Base-by-base conservation (phyloP, 2,888 invertebrate genomes). In the Abrostola triplasia region DNA sequence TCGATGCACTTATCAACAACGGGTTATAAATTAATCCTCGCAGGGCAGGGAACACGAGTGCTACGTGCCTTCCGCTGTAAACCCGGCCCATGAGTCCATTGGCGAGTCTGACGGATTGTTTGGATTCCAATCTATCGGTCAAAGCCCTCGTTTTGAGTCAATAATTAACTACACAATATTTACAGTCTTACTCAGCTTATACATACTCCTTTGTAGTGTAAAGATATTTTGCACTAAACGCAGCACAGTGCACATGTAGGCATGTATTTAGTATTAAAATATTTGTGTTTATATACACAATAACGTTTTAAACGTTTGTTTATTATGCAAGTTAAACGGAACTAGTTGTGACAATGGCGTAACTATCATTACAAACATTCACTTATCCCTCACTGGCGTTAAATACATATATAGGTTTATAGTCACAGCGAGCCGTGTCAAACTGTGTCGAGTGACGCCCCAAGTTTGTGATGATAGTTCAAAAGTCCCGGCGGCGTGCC, bases 11-110 rank as follows among this genome's bases (percentile, higher is more conserved):
- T 70, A 70, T 65, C 49, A 73, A 73, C 76, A 69, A 64, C 66
- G 50, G 70, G 62, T 68, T 64, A 73, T 79, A 80, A 80, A 76
- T 72, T 64, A 77, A 69, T 67, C 60, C 74, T 68, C 65, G 53
- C 53, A 58, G 67, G 70, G 77, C 76, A 79, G 76, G 79, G 81
- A 86, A 84, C 85, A 88, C 84, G 86, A 80, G 83, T 69, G 72
- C 81, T 88, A 90, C 92, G 92, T 92, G 92, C 90, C 86, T 89
- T 90, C 88, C 89, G 87, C 77, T 85, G 85, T 80, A 84, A 89
- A 88, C 88, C 82, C 77, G 62, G 66, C 60, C 55, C 70, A 65
- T 79, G 79, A 83, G 78, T 51, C 24, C 42, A 42, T 42, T 47
- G 44, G 24, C 58, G 61, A 42, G 12, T 40, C 64, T 86, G 82